Evolutionary conservation across 2,113 vertebrate species (phyloP).

Genomic region (Pachyramphus minor): DNA sequence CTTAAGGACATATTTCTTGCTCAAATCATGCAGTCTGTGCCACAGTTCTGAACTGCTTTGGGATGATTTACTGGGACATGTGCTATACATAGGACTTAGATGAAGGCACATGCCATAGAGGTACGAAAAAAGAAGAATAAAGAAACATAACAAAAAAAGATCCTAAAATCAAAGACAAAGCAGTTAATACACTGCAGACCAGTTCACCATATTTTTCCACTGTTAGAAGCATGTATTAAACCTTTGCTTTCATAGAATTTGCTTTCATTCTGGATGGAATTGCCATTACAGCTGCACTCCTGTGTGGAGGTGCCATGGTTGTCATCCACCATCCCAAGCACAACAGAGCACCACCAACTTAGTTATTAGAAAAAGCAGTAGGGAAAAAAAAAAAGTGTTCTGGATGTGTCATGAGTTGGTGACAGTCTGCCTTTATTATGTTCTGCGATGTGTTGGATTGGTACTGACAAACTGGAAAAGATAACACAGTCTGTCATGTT

Average conservation of each 20-base stretch:
- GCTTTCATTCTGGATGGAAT: not conserved
- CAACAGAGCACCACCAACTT: not conserved
- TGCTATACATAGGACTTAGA: not conserved
- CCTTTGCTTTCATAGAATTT: not conserved
- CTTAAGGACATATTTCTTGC: not conserved
- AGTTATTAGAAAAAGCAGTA: not conserved
- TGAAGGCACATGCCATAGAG: fast-evolving
- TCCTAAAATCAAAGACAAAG: not conserved
- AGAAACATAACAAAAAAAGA: not conserved
- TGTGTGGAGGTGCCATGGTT: not conserved
- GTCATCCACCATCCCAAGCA: not conserved
- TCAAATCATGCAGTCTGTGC: not conserved
- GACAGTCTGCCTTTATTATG: not conserved
- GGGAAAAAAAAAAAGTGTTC: fast-evolving
- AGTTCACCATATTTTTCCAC: not conserved
- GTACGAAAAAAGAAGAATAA: not conserved
- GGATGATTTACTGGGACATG: not conserved
- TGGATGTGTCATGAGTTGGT: not conserved
- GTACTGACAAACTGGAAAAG: not conserved
- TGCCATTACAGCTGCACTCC: not conserved
- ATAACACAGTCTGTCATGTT: not conserved
- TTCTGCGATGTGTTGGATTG: not conserved
- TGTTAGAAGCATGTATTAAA: not conserved
- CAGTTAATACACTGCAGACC: not conserved
- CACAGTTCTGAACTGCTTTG: not conserved